Percentiles rank a stretch among this genome's conserved stretches.
Conservation (phyloP, 2,113 vertebrate species). For the Odocoileus hemionus region DNA sequence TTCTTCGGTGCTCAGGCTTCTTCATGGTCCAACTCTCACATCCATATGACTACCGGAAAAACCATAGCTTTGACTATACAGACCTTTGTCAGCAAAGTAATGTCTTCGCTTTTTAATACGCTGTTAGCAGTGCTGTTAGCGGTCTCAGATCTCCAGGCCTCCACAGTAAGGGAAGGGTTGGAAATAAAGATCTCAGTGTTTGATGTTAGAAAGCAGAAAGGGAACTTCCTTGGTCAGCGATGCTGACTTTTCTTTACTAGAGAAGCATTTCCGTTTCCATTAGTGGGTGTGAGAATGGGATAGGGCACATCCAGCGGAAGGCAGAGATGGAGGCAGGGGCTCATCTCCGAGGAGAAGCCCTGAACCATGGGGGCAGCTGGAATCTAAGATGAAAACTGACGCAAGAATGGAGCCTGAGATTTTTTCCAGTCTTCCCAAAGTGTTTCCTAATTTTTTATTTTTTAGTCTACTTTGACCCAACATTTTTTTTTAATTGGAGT, state of each 20-base stretch:
- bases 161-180: background rate
- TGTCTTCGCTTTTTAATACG: background rate
- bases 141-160: background rate
- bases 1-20: background rate
- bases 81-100: background rate
- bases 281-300: background rate
- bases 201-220: background rate
- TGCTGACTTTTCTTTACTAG: background rate
- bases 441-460: background rate
- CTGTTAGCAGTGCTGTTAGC: background rate
- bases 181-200: background rate
- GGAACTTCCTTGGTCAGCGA: background rate
- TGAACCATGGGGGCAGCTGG: too few species aligned
- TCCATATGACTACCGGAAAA: background rate
- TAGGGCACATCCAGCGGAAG: accelerated
- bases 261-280: background rate
- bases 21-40: background rate
- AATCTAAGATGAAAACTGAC: background rate
- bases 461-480: background rate
- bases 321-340: background rate
- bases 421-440: background rate
- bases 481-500: background rate
- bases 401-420: background rate
- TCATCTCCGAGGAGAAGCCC: background rate
- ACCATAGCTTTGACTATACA: background rate